Evolutionary conservation across 2,113 vertebrate species (phyloP).

Genomic region (Archocentrus centrarchus): DNA sequence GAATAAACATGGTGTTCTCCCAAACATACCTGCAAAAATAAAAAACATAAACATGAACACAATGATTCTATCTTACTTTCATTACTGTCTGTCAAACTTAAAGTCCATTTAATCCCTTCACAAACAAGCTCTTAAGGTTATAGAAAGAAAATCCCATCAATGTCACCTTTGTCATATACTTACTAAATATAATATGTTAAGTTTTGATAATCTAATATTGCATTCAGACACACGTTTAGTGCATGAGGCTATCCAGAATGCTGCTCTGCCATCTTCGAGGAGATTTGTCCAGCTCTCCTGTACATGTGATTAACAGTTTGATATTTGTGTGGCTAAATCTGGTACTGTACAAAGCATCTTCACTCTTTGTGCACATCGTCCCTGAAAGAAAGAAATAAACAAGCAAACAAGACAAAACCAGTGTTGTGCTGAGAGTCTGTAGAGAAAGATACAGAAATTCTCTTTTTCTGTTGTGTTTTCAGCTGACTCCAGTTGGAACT

Average conservation of each 20-base stretch:
- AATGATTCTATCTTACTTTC: neutral
- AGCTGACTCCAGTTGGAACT: slow-evolving; percentile 96
- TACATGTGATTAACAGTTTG: neutral
- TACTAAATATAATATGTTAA: neutral
- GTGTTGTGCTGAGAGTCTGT: neutral
- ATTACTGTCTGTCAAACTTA: neutral
- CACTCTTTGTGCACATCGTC: neutral
- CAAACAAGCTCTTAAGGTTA: neutral
- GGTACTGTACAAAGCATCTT: neutral
- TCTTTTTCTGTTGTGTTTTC: slow-evolving; percentile 30
- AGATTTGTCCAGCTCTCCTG: neutral
- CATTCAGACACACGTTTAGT: neutral
- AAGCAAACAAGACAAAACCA: neutral
- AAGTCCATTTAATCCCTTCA: neutral
- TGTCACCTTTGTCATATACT: neutral
- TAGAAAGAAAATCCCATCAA: neutral
- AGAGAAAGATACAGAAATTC: neutral
- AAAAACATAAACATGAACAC: too few species aligned
- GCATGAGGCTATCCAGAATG: neutral
- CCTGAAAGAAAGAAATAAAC: neutral
- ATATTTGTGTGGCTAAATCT: neutral
- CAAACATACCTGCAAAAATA: too few species aligned
- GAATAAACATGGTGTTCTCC: too few species aligned
- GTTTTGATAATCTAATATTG: neutral
- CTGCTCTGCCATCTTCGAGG: neutral